Evolutionary conservation across 2,888 invertebrate genomes (phyloP).

Genomic region (Lacanobia wlatinum): DNA sequence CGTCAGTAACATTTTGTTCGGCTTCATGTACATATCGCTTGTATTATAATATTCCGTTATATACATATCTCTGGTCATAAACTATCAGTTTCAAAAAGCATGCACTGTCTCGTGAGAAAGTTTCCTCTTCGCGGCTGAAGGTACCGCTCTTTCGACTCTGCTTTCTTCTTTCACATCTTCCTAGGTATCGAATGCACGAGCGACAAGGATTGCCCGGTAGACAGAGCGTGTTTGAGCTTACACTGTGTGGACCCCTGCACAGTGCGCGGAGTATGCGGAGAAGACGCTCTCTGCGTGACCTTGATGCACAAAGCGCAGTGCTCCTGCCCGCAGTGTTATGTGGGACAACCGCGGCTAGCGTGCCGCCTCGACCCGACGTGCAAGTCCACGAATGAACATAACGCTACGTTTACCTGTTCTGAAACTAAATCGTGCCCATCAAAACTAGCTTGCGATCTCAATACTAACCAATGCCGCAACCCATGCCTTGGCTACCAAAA

Average conservation of each 20-base stretch:
- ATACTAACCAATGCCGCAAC: conserved; percentile 94
- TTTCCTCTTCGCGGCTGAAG: conserved; percentile 97
- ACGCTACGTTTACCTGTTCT: conserved; percentile 92
- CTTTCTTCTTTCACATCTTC: conserved; percentile 91
- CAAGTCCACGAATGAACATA: conserved; percentile 91
- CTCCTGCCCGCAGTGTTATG: conserved; percentile 96
- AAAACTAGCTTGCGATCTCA: conserved; percentile 93
- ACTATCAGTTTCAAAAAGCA: conserved; percentile 91
- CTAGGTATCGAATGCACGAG: conserved; percentile 96
- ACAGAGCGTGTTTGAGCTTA: conserved; percentile 97
- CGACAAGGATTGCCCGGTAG: conserved; percentile 97
- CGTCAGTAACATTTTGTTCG: conserved; percentile 90
- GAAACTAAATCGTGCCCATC: conserved; percentile 94
- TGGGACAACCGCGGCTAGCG: conserved; percentile 94
- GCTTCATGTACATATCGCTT: conserved; percentile 92
- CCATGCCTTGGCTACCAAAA: conserved; percentile 94
- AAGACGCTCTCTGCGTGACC: conserved; percentile 96
- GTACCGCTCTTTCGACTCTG: conserved; percentile 93
- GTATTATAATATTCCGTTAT: conserved; percentile 90
- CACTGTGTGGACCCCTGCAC: conserved; percentile 98
- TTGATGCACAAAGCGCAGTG: conserved; percentile 96
- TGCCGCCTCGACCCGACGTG: conserved; percentile 96
- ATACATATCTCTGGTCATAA: conserved; percentile 89
- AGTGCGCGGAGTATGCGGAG: conserved; percentile 96
- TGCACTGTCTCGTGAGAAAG: conserved; percentile 94